These are phyloP conservation scores for Sphaeramia orbicularis DNA, from an alignment of 2,797 vertebrate genomes.

Conservation along the genomic window DNA sequence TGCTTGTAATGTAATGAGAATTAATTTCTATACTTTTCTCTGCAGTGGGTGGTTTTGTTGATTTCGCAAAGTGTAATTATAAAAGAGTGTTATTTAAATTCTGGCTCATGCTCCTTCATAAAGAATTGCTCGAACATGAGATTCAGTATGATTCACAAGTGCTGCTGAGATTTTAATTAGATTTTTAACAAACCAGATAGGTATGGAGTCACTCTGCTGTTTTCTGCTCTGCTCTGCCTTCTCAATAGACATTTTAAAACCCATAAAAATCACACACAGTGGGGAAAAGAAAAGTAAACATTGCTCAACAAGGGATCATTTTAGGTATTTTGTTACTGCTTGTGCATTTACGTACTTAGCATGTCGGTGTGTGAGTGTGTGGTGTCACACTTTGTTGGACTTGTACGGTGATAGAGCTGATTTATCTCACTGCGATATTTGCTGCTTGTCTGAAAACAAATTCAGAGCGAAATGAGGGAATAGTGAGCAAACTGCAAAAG, in stretches of 20 bases:
- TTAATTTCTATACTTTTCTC: slow-evolving; percentile 19
- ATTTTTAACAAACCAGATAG: slow-evolving; percentile 19
- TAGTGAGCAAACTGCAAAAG: slow-evolving; percentile 20
- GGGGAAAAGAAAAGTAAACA: slow-evolving; percentile 57
- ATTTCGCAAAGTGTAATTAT: slow-evolving; percentile 29
- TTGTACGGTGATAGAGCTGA: slow-evolving; percentile 8
- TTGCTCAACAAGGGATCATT: slow-evolving; percentile 49
- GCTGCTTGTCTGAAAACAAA: slow-evolving; percentile 8
- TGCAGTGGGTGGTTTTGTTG: not conserved
- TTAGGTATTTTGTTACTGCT: slow-evolving; percentile 41
- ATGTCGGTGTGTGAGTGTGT: slow-evolving; percentile 11
- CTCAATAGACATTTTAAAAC: slow-evolving; percentile 19
- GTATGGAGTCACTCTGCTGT: slow-evolving; percentile 17
- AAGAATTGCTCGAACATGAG: slow-evolving; percentile 21
- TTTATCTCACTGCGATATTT: slow-evolving; percentile 12
- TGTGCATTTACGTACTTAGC: slow-evolving; percentile 36
- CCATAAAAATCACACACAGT: slow-evolving; percentile 58
- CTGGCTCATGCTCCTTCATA: slow-evolving; percentile 3
- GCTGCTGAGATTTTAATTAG: slow-evolving; percentile 7
- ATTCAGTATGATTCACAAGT: slow-evolving; percentile 10
- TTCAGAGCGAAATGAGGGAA: slow-evolving; percentile 2
- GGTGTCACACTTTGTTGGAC: slow-evolving; percentile 11
- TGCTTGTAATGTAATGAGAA: slow-evolving; percentile 14
- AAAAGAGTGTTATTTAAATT: slow-evolving; percentile 42
- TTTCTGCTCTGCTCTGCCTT: slow-evolving; percentile 8